Percentiles rank a stretch among this genome's conserved stretches.
Conservation (phyloP, 1,140 invertebrate genomes). For the Hyles euphorbiae region DNA sequence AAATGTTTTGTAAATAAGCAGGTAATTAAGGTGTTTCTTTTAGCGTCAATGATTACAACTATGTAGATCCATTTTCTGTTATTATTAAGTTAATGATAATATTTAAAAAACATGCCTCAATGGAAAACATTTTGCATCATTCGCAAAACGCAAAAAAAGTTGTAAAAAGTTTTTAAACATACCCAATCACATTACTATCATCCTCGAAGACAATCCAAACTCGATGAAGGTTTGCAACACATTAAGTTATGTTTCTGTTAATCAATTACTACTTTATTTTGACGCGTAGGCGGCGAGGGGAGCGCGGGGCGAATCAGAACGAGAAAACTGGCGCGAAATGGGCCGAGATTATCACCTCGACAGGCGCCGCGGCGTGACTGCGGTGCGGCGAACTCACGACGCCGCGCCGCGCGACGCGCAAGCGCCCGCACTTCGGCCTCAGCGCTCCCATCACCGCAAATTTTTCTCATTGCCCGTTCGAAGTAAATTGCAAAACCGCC, state of each 20-base stretch:
- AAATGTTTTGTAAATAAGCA: no score
- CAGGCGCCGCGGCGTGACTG: slow-evolving; percentile 38
- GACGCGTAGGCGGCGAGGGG: slow-evolving; percentile 33
- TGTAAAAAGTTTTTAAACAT: slow-evolving; percentile 17
- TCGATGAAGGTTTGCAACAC: slow-evolving; percentile 26
- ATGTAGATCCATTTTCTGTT: no score
- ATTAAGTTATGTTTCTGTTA: slow-evolving; percentile 23
- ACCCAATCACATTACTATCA: slow-evolving; percentile 34
- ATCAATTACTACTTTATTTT: slow-evolving; percentile 63
- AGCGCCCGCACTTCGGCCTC: slow-evolving; percentile 15
- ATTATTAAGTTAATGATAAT: no score
- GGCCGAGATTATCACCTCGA: slow-evolving; percentile 13
- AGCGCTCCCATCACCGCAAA: slow-evolving; percentile 35
- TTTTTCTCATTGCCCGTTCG: slow-evolving; percentile 55
- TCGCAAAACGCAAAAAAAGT: background rate
- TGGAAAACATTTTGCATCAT: no score
- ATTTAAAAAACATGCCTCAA: no score
- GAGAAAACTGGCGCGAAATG: slow-evolving; percentile 22
- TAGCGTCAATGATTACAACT: no score
- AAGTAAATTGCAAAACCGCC: slow-evolving; percentile 62
- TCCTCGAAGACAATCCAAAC: slow-evolving; percentile 12
- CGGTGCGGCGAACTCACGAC: slow-evolving; percentile 24
- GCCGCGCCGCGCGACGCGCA: slow-evolving; percentile 12
- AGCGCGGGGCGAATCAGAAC: slow-evolving; percentile 20
- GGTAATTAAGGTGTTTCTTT: no score